These are phyloP conservation scores for Neelides folsomi DNA, from an alignment of 2,888 invertebrate genomes.

Conservation along the genomic window DNA sequence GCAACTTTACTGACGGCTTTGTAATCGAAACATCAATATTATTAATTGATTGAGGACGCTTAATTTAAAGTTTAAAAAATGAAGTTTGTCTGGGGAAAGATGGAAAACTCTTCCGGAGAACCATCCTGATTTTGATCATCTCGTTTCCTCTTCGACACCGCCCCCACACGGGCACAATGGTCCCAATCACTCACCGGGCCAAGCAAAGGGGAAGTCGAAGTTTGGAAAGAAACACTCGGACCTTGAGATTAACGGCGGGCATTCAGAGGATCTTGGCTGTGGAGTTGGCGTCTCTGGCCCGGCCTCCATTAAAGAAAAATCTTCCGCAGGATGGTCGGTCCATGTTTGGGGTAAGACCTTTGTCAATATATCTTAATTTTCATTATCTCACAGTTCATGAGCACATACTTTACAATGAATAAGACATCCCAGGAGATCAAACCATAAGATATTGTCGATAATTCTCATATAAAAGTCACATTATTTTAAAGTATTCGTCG, in stretches of 20 bases:
- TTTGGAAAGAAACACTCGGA: constrained; percentile 13
- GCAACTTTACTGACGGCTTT: too few species aligned
- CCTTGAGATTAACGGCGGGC: constrained; percentile 9
- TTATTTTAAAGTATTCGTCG: too few species aligned
- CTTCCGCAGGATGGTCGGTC: constrained; percentile 56
- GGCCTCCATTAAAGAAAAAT: constrained; percentile 38
- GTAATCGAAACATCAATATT: too few species aligned
- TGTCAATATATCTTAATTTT: not conserved
- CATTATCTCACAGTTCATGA: not conserved
- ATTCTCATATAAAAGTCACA: too few species aligned
- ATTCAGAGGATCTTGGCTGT: constrained; percentile 7
- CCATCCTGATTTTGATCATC: constrained; percentile 26
- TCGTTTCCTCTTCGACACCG: constrained; percentile 1
- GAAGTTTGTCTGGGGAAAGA: constrained; percentile 5
- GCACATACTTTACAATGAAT: too few species aligned
- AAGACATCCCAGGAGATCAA: too few species aligned
- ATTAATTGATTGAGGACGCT: too few species aligned
- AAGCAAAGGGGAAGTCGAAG: constrained; percentile 1
- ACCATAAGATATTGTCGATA: too few species aligned
- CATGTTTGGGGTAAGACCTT: constrained; percentile 57
- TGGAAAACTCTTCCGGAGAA: constrained; percentile 32
- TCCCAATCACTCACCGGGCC: not conserved
- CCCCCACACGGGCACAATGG: not conserved
- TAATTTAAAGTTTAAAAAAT: not conserved
- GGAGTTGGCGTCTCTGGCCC: constrained; percentile 5